Base-by-base conservation (phyloP, 2,113 vertebrate species). In the Cranoglanis bouderius region DNA sequence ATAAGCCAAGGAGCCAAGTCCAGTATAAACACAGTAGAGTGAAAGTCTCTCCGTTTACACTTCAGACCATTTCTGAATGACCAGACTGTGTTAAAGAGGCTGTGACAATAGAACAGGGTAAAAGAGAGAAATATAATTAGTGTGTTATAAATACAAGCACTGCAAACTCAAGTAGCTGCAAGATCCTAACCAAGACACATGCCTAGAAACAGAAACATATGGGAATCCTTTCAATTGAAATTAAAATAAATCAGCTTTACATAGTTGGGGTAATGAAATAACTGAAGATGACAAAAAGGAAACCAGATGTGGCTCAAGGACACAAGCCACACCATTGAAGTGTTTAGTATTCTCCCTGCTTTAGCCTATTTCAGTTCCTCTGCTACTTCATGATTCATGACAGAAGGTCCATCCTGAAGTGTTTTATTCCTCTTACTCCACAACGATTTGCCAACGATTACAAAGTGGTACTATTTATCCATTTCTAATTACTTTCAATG, bases 31-130 rank as follows among this genome's bases (percentile, higher is more conserved):
- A 84, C 38, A 63, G 18, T 6, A 84, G 32, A 57, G 29, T 32
- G 32, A 84, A 70, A 49, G 40, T 61, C 70, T 77, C 67, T 70
- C 35, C 63, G 81, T 88, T 88, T 88, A 61, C 24, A 61, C 53
- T 49, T 32, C 46, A 49, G 53, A 10, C 14, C 32, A 63, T 63
- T 84, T 88, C 40, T 88, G 38, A 75, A 51, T 49, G 40, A 63
- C 55, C 67, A 29, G 38, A 35, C 67, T 84, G 53, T 1, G 26
- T 43, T 40, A 59, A 43, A 72, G 1, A 57, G n/a, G n/a, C 40
- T 49, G 24, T 2, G 35, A 77, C 53, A 32, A 61, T 13, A 51
- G 43, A n/a, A 53, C 43, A 81, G 14, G 40, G 35, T 74, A 21
- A 14, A 6, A 55, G 3, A 8, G 19, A 74, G 38, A 83, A 43